Evolutionary conservation across 2,113 vertebrate species (phyloP).

Genomic region (Bubo scandiacus): DNA sequence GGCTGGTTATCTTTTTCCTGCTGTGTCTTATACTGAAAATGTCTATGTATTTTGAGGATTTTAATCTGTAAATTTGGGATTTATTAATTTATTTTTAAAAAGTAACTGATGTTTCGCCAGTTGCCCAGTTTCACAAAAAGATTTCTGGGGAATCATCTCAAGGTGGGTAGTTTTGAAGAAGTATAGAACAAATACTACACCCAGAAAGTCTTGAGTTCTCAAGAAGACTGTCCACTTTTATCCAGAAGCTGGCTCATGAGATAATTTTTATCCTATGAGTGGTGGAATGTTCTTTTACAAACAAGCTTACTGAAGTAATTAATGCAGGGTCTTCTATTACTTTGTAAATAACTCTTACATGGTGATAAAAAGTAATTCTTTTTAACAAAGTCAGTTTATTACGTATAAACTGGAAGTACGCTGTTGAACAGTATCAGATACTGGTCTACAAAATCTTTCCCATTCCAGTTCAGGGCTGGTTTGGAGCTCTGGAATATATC

Average conservation of each 20-base stretch:
- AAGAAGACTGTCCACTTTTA: background rate
- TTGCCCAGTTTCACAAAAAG: background rate
- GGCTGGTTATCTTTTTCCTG: background rate
- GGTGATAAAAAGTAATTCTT: background rate
- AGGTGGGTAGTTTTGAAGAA: background rate
- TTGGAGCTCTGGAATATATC: background rate
- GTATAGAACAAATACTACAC: background rate
- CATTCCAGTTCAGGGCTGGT: background rate
- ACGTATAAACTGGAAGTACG: background rate
- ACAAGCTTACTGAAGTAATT: background rate
- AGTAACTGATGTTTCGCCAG: background rate
- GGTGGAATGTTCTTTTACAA: background rate
- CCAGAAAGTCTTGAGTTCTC: background rate
- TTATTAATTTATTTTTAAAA: background rate
- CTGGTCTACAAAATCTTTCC: background rate
- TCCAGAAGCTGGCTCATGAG: background rate
- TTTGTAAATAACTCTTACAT: background rate
- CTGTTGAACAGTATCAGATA: background rate
- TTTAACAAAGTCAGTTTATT: background rate
- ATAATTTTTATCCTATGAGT: background rate
- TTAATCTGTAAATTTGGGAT: background rate
- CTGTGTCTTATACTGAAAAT: background rate
- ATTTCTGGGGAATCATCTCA: background rate
- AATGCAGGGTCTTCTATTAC: background rate
- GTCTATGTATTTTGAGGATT: background rate